These are phyloP conservation scores for Felis catus DNA, from an alignment of 2,113 vertebrate species.

Conservation along the genomic window F.catus_Fca126_mat1.0 CM031419.1:34374001-34374500, in stretches of 20 bases:
- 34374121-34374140: conserved; percentile 21
- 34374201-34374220: not conserved
- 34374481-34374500: not conserved
- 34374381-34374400: not conserved
- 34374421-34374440: not conserved
- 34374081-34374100: not conserved
- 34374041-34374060: conserved; percentile 8
- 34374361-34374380: not conserved
- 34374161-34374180: not conserved
- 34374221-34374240: conserved; percentile 16
- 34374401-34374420: not conserved
- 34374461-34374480: conserved; percentile 7
- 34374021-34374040: not conserved
- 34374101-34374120: conserved; percentile 9
- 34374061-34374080: not conserved
- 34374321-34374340: not conserved
- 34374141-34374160: not conserved
- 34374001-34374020: not conserved
- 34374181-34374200: not conserved
- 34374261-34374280: not conserved
- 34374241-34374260: not conserved
- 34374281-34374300: not conserved
- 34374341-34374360: not conserved
- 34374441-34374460: not conserved
- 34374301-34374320: not conserved